Percentiles rank a stretch among this genome's conserved stretches.
Evolutionary conservation across 2,888 invertebrate genomes (phyloP).

Genomic region (Xanthia icteritia): DNA sequence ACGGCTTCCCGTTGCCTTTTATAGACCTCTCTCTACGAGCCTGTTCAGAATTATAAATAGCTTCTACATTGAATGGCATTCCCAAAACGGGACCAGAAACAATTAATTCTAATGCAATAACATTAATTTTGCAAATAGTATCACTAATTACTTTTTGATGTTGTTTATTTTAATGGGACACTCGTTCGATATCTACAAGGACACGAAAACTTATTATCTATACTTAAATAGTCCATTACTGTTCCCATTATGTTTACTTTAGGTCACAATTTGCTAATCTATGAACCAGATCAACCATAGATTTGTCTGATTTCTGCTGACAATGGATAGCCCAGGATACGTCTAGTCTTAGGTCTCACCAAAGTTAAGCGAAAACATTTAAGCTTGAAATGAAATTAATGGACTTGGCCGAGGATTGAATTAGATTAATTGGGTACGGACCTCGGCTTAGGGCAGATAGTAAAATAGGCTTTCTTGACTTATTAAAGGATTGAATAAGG

Average conservation of each 20-base stretch:
- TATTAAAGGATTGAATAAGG: too few relatives aligned
- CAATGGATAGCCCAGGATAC: too few relatives aligned
- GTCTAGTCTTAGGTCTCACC: too few relatives aligned
- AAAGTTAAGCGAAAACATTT: not conserved
- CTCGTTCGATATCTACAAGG: constrained; percentile 28
- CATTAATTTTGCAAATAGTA: constrained; percentile 42
- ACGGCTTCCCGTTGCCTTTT: constrained; percentile 36
- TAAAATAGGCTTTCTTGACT: too few relatives aligned
- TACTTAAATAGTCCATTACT: not conserved
- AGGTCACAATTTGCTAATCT: not conserved
- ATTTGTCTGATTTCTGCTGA: not conserved
- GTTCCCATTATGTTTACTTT: not conserved
- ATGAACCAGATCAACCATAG: not conserved
- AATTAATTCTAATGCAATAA: constrained; percentile 21
- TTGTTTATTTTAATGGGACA: constrained; percentile 43
- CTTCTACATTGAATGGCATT: constrained; percentile 28
- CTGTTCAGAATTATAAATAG: constrained; percentile 55
- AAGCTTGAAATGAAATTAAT: not conserved
- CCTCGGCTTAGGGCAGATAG: too few relatives aligned
- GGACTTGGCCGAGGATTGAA: not conserved
- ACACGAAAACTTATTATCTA: not conserved
- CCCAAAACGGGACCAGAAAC: constrained; percentile 15
- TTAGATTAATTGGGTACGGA: not conserved
- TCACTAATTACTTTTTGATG: constrained; percentile 40
- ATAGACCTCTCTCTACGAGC: constrained; percentile 17